Evolutionary conservation across 2,797 vertebrate genomes (phyloP), one percentile per base, ranked within the genome.

Genomic region (Cryptoblepharus egeriae): DNA sequence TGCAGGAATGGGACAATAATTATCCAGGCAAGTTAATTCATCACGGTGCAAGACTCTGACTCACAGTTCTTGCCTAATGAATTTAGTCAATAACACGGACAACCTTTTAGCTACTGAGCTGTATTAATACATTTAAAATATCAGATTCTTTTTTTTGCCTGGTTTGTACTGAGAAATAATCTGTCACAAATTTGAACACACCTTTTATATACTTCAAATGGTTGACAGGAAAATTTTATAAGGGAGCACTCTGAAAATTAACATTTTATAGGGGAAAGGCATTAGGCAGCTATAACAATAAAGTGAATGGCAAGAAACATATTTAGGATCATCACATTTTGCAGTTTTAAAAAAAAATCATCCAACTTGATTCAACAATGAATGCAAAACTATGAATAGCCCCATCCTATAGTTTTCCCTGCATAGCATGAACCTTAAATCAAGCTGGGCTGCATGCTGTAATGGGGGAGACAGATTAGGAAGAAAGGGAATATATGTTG

Each of bases 91-190:
- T 26, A 61, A 12, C 13, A 26, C 11, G 18, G 18, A 64, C 32
- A n/a, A 57, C 24, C 26, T 67, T 39, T 65, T 57, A 71, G 45
- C 18, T 37, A 28, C 10, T 28, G 42, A 65, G 22, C 13, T 39
- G 15, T 39, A 64, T 57, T 70, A 30, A 64, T 49, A 11, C 45
- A 49, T 49, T 49, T 9, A 49, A 49, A 49, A 18, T 80, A 55
- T 39, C 22, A 64, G 63, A 79, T 73, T 82, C 58, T 79, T 85
- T 73, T 64, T 42, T 5, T n/a, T n/a, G n/a, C 28, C 11, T 68
- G 32, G 39, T 74, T 61, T 63, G 28, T 69, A 71, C 63, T 37
- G 55, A 82, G 18, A 70, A 82, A 37, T 60, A 8, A 45, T 65
- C 26, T 67, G 35, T 18, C 32, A 74, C 61, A n/a, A 42, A 22